Evolutionary conservation across 2,113 vertebrate species (phyloP).

Genomic region (Calyptommatus sinebrachiatus): DNA sequence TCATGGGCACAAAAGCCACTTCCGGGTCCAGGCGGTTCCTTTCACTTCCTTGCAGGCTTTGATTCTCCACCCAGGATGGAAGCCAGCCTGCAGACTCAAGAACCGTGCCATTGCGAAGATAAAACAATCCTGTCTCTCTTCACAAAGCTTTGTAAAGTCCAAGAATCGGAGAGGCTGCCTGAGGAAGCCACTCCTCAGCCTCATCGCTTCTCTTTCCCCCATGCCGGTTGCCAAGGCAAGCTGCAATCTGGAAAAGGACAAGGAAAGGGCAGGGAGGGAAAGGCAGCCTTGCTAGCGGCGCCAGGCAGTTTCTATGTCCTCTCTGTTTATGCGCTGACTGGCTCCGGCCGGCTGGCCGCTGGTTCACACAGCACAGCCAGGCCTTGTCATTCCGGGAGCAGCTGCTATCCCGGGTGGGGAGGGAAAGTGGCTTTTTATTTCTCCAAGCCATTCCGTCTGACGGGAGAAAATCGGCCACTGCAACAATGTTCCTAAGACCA

Average conservation of each 20-base stretch:
- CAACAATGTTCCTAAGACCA: too few relatives aligned
- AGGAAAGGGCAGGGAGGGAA: background rate
- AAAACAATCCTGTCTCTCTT: background rate
- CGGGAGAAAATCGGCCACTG: too few relatives aligned
- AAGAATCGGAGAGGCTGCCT: background rate
- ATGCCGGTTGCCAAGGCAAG: background rate
- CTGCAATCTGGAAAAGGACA: background rate
- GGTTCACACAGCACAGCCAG: constrained; percentile 3
- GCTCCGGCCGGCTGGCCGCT: background rate
- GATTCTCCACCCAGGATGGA: constrained; percentile 42
- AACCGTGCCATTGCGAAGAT: background rate
- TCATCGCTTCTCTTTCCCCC: background rate
- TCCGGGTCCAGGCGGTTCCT: background rate
- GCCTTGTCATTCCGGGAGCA: background rate
- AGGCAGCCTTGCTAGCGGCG: background rate
- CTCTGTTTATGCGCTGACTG: constrained; percentile 8
- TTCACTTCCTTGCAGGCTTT: constrained; percentile 20
- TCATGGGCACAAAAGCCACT: background rate
- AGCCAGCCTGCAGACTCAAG: background rate
- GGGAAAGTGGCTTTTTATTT: too few relatives aligned
- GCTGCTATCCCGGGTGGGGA: background rate
- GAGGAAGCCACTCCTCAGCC: background rate
- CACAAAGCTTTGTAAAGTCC: background rate
- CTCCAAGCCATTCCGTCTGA: background rate
- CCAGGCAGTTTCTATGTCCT: constrained; percentile 16